Base-by-base conservation (phyloP, 2,797 vertebrate genomes). In the Eulemur albifrons region DNA sequence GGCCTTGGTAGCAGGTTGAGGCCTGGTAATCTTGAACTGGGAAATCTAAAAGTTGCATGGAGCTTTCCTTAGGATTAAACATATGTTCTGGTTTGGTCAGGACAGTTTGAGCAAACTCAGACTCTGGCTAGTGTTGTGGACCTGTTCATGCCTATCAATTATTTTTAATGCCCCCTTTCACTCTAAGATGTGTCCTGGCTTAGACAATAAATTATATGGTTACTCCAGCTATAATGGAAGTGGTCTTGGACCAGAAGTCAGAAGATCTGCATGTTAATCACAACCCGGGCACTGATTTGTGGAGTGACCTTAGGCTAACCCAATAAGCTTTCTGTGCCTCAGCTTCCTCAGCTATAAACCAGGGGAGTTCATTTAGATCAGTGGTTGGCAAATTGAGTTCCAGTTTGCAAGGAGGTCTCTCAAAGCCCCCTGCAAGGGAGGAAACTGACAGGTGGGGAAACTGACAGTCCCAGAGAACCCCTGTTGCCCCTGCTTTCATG, bases 221-320 rank as follows among this genome's bases (percentile, higher is more conserved):
- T 30, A 32, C 14, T 52, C 25, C 15, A 65, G 32, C 63, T 65
- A 2, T 38, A 75, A 32, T 70, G 65, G 93, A 73, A 88, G 77
- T 32, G 43, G 17, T 91, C 7, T 40, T 20, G 30, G 82, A 65
- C 50, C 69, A 69, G 76, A 43, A 93, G 11, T 50, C 25, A 81
- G 59, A 40, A 97, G 30, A 89, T 4, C 0, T 30, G 32, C 0
- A 2, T 57, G 72, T 17, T 35, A 1, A 0, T 88, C 14, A 7
- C 25, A 0, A 0, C 7, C 43, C 35, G 86, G 30, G 1, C 3
- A 9, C 17, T n/a, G 32, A 10, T 25, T 57, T 57, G 4, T 1
- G 1, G 54, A 63, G 32, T 69, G 40, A 65, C 50, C 81, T 75
- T 38, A 32, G 48, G 38, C 38, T 63, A 80, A 79, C 32, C 50